Conservation (phyloP, 2,888 invertebrate species). For the Deroplatys truncata region DNA sequence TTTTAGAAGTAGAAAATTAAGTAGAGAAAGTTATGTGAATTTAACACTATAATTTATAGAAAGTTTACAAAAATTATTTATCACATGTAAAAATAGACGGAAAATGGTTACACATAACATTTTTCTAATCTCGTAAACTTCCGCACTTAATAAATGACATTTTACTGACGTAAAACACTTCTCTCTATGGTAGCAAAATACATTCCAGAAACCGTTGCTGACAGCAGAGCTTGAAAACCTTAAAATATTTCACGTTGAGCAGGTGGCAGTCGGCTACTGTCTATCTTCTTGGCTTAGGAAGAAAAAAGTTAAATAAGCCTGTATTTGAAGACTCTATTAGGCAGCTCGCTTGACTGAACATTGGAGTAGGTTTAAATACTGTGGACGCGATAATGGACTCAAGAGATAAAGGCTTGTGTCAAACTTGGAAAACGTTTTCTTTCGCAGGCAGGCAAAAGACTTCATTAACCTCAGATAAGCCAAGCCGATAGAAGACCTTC, state of each 20-base stretch:
- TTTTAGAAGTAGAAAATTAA: no score
- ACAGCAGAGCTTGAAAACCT: background rate
- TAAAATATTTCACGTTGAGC: background rate
- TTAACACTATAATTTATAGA: no score
- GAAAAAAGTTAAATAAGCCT: background rate
- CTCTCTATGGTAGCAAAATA: no score
- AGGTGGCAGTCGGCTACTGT: background rate
- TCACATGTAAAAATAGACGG: no score
- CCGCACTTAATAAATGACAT: no score
- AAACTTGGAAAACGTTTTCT: background rate
- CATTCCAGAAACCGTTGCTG: no score
- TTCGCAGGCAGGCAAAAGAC: background rate
- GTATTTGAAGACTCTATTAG: background rate
- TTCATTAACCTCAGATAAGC: background rate
- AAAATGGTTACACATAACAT: no score
- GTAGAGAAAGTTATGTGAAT: no score
- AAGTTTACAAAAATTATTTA: no score
- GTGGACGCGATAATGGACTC: background rate
- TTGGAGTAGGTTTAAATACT: background rate
- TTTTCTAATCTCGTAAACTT: no score
- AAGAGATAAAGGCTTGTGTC: background rate
- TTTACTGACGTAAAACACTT: no score
- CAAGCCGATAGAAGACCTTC: background rate
- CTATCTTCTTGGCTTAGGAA: background rate
- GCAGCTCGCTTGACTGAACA: background rate